These are phyloP conservation scores for Latrodectus hesperus DNA, from an alignment of 2,888 invertebrate species.

Conservation along the genomic window DNA sequence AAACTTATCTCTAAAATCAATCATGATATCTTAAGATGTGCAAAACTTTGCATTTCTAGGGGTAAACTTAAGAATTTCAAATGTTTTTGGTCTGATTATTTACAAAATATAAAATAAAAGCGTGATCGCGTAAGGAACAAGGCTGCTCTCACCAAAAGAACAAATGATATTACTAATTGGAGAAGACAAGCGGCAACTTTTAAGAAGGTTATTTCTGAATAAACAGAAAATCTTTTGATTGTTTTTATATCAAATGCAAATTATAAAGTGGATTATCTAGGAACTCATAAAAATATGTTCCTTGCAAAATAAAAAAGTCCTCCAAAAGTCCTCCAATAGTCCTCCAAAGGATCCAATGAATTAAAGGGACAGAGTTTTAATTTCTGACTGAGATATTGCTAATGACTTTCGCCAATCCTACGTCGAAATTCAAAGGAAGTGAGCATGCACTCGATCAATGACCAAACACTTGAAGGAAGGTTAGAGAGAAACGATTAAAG, in stretches of 20 bases:
- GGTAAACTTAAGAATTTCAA: conserved; percentile 17
- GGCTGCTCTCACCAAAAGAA: neutral
- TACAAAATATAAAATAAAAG: neutral
- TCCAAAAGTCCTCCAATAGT: too few relatives aligned
- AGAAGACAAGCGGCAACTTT: neutral
- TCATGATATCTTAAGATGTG: conserved; percentile 6
- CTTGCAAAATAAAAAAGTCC: neutral
- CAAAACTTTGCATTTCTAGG: conserved; percentile 2
- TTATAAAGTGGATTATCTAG: neutral
- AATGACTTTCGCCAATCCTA: neutral
- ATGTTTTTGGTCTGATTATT: neutral
- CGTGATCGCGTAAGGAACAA: neutral
- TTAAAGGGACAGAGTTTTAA: neutral
- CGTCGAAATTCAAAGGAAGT: conserved; percentile 2
- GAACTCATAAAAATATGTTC: neutral
- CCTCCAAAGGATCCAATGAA: neutral
- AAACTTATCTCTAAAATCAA: conserved; percentile 2
- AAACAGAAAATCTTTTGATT: neutral
- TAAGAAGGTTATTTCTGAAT: neutral
- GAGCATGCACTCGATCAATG: neutral
- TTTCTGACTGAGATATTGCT: neutral
- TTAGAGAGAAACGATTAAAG: neutral
- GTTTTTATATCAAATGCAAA: neutral
- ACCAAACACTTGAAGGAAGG: neutral
- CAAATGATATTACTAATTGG: neutral